Evolutionary conservation across 2,888 invertebrate species (phyloP).

Genomic region (Acanthosepion esculentum): DNA sequence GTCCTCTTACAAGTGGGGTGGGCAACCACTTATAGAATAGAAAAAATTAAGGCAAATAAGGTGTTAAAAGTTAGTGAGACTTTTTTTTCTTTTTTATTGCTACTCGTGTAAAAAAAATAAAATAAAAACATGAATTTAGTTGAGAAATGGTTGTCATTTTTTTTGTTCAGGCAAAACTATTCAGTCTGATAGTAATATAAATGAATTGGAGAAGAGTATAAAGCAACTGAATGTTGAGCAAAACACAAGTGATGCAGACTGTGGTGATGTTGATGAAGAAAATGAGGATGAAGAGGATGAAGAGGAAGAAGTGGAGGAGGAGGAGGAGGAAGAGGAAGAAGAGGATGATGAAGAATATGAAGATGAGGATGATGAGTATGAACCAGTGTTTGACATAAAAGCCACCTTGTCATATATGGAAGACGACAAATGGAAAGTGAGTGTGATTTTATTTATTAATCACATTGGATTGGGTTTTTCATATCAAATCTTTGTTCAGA

Average conservation of each 20-base stretch:
- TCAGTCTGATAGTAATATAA: neutral
- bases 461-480: neutral
- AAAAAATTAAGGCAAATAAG: no score
- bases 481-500: neutral
- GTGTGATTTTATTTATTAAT: neutral
- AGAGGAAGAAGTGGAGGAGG: constrained; percentile 52
- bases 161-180: neutral
- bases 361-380: constrained; percentile 54
- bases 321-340: constrained; percentile 52
- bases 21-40: no score
- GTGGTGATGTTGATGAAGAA: constrained; percentile 42
- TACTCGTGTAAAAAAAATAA: no score
- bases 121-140: no score
- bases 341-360: constrained; percentile 54
- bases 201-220: neutral
- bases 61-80: no score
- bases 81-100: no score
- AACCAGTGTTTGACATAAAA: constrained; percentile 57
- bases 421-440: constrained; percentile 57
- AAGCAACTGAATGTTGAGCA: neutral
- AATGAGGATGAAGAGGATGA: constrained; percentile 54
- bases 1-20: no score
- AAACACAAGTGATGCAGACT: neutral
- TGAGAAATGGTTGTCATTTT: neutral
- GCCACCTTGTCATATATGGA: constrained; percentile 57